phyloP scores from a whole-genome alignment of 2,888 invertebrate genomes.

The Drosophila quinaria region DNA sequence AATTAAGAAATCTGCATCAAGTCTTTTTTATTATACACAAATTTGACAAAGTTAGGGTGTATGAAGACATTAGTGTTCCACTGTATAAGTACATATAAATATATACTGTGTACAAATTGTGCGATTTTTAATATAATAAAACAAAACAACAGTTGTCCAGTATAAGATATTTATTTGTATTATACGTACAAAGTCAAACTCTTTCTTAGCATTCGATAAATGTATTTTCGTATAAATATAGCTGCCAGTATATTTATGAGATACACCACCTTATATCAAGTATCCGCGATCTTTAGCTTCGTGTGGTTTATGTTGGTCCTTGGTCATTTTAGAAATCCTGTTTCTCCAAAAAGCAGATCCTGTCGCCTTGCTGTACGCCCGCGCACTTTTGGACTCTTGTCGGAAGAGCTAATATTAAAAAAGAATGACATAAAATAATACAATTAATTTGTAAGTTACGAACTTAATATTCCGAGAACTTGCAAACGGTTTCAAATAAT shows the following conservation, averaged over 20 bases:
- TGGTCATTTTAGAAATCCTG: conserved; percentile 11
- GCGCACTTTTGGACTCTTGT: conserved; percentile 87
- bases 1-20: no score
- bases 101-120: no score
- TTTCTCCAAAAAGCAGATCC: conserved; percentile 89
- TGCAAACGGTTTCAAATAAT: conserved; percentile 54
- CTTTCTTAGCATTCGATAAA: conserved; percentile 11
- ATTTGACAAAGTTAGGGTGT: no score
- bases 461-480: conserved; percentile 29
- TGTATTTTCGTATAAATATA: conserved; percentile 4
- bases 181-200: conserved; percentile 17
- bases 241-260: conserved; percentile 5
- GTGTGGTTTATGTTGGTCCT: not conserved
- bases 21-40: no score
- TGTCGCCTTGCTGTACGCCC: conserved; percentile 89
- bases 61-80: no score
- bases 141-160: not conserved
- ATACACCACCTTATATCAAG: not conserved
- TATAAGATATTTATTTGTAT: conserved; percentile 13
- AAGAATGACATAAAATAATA: conserved; percentile 20
- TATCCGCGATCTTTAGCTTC: not conserved
- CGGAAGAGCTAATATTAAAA: conserved; percentile 44
- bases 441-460: conserved; percentile 4
- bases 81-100: no score
- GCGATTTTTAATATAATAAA: no score